Percentiles rank a stretch among this genome's conserved stretches.
Conservation (phyloP, 2,113 vertebrate genomes). For the Canis aureus region DNA sequence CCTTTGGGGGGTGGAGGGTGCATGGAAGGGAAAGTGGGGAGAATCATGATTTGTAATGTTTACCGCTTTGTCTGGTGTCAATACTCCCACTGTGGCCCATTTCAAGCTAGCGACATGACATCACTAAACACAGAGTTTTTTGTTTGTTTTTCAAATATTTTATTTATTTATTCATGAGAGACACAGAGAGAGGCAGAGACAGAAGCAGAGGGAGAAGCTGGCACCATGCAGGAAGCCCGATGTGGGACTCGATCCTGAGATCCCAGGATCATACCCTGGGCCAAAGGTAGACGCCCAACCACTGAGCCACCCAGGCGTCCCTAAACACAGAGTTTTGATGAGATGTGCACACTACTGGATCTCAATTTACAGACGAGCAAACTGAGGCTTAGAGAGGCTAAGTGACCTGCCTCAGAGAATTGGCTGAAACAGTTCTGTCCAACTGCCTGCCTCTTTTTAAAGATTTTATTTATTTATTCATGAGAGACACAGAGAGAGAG, state of each 20-base stretch:
- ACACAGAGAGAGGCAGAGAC: too few species aligned
- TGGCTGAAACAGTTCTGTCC: background rate
- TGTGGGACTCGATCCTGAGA: too few species aligned
- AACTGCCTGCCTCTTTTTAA: too few species aligned
- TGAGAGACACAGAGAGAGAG: too few species aligned
- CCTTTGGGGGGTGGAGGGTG: rapidly evolving
- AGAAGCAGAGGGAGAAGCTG: too few species aligned
- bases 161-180: too few species aligned
- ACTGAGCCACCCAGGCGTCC: too few species aligned
- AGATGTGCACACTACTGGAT: background rate
- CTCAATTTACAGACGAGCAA: background rate
- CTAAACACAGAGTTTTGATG: background rate
- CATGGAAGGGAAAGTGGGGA: background rate
- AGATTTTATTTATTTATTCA: too few species aligned
- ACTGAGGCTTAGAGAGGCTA: background rate
- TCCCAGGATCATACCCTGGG: too few species aligned
- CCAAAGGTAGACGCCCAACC: too few species aligned
- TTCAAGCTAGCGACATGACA: background rate
- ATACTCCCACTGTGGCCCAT: background rate
- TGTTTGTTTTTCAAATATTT: too few species aligned
- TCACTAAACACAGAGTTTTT: background rate
- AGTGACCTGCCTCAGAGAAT: background rate
- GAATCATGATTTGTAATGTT: background rate
- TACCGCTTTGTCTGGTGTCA: background rate
- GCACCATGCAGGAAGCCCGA: too few species aligned